Percentiles rank a stretch among this genome's conserved stretches.
phyloP scores from a whole-genome alignment of 1,140 invertebrate genomes.

The Heterodera carotae region DNA sequence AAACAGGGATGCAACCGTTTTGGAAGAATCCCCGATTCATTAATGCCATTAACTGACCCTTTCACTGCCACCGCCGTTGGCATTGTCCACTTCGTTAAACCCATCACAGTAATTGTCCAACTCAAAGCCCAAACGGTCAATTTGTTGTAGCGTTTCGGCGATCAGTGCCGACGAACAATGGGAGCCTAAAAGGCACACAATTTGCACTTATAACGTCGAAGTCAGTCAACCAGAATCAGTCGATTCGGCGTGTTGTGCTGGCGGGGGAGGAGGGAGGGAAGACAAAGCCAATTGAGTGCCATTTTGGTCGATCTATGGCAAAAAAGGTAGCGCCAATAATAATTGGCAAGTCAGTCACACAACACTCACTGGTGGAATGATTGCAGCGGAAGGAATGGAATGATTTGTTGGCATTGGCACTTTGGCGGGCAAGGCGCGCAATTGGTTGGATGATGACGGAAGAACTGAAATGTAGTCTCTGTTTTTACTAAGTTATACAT shows the following conservation, averaged over 20 bases:
- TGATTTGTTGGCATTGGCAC: background rate
- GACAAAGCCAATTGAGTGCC: background rate
- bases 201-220: no score
- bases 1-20: no score
- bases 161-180: conserved; percentile 33
- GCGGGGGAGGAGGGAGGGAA: background rate
- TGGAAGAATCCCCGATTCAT: no score
- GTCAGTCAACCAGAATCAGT: background rate
- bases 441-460: background rate
- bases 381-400: background rate
- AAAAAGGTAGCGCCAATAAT: background rate
- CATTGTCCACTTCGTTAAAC: conserved; percentile 20
- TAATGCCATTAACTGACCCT: no score
- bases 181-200: conserved; percentile 3
- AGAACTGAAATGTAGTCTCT: background rate
- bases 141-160: conserved; percentile 47
- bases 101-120: conserved; percentile 40
- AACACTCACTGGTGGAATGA: no score
- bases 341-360: no score
- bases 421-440: background rate
- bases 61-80: background rate
- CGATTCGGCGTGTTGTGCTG: conserved; percentile 4
- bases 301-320: conserved; percentile 1
- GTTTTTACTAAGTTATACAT: no score
- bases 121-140: conserved; percentile 38